phyloP scores from a whole-genome alignment of 2,113 vertebrate species.

The Paraplagusia blochii region DNA sequence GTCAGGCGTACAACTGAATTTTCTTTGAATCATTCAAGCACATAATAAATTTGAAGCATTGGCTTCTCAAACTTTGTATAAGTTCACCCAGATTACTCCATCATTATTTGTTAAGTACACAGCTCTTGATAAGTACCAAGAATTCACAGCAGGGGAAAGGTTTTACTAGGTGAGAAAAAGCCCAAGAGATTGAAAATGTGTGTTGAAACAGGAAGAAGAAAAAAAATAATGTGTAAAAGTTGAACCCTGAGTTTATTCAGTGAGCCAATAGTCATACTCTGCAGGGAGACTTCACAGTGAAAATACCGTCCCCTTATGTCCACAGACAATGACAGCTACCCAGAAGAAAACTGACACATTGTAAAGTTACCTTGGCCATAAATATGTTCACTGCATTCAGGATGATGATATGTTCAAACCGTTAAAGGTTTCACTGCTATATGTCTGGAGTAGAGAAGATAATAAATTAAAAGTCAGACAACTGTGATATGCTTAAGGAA shows the following conservation, averaged over 20 bases:
- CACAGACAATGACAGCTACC: background rate
- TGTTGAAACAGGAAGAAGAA: conserved; percentile 3
- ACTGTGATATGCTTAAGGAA: conserved; percentile 15
- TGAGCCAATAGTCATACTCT: conserved; percentile 33
- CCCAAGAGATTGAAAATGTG: conserved; percentile 10
- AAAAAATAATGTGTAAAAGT: conserved; percentile 34
- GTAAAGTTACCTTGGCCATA: conserved; percentile 21
- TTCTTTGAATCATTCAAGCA: conserved; percentile 13
- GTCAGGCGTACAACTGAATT: conserved; percentile 15
- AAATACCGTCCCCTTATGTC: conserved; percentile 10
- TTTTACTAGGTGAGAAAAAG: conserved; percentile 26
- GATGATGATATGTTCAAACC: conserved; percentile 16
- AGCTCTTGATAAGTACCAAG: conserved; percentile 22
- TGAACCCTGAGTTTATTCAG: conserved; percentile 74
- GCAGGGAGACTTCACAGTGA: conserved; percentile 17
- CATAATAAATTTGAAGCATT: conserved; percentile 14
- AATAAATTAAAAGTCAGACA: conserved; percentile 27
- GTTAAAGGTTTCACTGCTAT: background rate
- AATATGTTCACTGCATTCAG: conserved; percentile 10
- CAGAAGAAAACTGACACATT: background rate
- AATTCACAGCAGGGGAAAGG: conserved; percentile 23
- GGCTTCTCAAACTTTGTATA: conserved; percentile 21
- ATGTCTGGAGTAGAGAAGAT: conserved; percentile 17
- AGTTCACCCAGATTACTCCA: conserved; percentile 6
- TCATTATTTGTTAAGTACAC: conserved; percentile 3